A percentile compares a stretch with the other conserved stretches of the same genome.
phyloP scores from a whole-genome alignment of 2,113 vertebrate species.

The Hypanus sabinus region DNA sequence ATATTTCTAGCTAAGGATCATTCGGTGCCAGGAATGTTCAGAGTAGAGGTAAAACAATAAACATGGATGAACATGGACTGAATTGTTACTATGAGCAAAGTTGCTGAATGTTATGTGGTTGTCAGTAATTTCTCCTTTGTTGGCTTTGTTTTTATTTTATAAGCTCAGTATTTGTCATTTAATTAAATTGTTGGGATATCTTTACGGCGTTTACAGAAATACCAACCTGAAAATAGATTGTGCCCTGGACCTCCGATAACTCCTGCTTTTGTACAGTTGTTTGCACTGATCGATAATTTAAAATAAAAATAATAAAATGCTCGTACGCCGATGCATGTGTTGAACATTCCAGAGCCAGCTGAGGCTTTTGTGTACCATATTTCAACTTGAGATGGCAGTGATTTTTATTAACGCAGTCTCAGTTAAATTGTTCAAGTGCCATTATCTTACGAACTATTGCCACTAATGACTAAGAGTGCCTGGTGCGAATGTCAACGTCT shows the following conservation, averaged over 20 bases:
- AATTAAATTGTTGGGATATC: conserved; percentile 11
- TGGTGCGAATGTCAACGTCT: conserved; percentile 2
- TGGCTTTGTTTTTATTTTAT: conserved; percentile 14
- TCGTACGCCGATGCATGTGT: neutral
- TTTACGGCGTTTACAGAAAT: conserved; percentile 4
- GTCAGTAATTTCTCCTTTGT: conserved; percentile 26
- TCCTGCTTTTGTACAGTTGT: conserved; percentile 37
- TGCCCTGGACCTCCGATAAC: conserved; percentile 35
- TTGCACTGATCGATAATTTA: conserved; percentile 38
- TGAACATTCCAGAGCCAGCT: neutral
- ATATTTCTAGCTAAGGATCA: conserved; percentile 36
- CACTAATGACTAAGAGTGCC: conserved; percentile 17
- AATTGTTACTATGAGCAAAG: conserved; percentile 14
- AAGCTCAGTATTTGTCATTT: conserved; percentile 33
- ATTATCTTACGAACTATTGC: neutral
- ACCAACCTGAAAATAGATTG: conserved; percentile 28
- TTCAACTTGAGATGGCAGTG: neutral
- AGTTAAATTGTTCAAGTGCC: conserved; percentile 12
- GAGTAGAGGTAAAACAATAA: conserved; percentile 16
- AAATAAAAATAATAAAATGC: conserved; percentile 35
- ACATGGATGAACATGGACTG: neutral
- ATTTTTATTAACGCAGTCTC: neutral
- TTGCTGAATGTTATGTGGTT: conserved; percentile 10
- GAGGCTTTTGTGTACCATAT: neutral
- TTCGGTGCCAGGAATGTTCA: conserved; percentile 27